Conservation (phyloP, 1,140 invertebrate genomes). For the Bombus picipes region DNA sequence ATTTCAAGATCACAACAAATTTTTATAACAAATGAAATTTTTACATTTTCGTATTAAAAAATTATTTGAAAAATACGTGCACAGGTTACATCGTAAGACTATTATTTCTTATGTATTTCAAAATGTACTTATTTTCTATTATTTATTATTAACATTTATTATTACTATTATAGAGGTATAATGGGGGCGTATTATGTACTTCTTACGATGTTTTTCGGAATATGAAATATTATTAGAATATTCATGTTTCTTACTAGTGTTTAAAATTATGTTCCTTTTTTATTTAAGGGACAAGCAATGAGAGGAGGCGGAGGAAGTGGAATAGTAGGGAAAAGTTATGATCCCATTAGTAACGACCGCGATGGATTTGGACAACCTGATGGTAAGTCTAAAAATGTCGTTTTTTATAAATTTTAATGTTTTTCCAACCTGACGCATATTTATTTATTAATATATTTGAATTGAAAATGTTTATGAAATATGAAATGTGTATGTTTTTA, state of each 20-base stretch:
- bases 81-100: too few species aligned
- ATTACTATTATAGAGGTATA: background rate
- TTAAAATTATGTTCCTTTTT: slow-evolving; percentile 34
- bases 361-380: slow-evolving; percentile 79
- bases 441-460: background rate
- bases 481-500: background rate
- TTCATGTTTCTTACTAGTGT: slow-evolving; percentile 27
- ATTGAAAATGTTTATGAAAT: background rate
- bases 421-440: background rate
- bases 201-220: background rate
- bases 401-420: background rate
- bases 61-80: too few species aligned
- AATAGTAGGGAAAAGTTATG: slow-evolving; percentile 77
- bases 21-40: background rate
- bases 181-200: background rate
- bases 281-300: slow-evolving; percentile 80
- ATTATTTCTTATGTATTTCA: background rate
- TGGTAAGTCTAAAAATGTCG: slow-evolving; percentile 68
- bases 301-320: slow-evolving; percentile 67
- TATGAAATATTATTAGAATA: background rate
- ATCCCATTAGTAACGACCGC: slow-evolving; percentile 77
- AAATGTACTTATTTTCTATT: background rate
- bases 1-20: too few species aligned
- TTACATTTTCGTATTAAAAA: background rate
- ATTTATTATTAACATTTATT: background rate